These are phyloP conservation scores for Ichneumoninae sp. DNA, from an alignment of 2,888 invertebrate genomes.

Conservation along the genomic window DNA sequence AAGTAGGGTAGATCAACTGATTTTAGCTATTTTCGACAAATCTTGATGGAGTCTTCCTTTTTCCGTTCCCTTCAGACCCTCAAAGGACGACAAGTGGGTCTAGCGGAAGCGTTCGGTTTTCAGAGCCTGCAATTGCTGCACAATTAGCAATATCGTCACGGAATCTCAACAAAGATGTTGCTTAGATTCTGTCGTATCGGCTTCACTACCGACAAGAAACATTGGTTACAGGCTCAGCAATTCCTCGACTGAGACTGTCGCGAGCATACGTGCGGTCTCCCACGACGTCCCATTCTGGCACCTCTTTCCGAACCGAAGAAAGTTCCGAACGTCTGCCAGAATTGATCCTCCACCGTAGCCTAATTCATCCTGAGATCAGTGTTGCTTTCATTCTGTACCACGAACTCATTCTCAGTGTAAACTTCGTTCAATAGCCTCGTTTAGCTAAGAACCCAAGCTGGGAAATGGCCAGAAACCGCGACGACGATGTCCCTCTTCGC, in stretches of 20 bases:
- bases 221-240: background rate
- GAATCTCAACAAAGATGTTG: background rate
- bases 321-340: background rate
- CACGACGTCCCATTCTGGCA: background rate
- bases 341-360: background rate
- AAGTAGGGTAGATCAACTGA: background rate
- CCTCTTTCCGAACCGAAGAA: background rate
- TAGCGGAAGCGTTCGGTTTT: background rate
- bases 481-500: background rate
- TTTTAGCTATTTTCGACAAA: background rate
- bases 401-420: constrained; percentile 12
- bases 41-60: background rate
- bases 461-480: constrained; percentile 13
- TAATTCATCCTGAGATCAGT: constrained; percentile 2
- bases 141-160: background rate
- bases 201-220: background rate
- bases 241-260: background rate
- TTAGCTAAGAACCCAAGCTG: background rate
- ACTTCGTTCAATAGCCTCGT: constrained; percentile 31
- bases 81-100: background rate
- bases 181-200: background rate
- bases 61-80: background rate
- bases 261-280: background rate
- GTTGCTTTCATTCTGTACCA: constrained; percentile 26
- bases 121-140: background rate